Evolutionary conservation across 2,797 vertebrate species (phyloP).

Genomic region (Alectoris magna): DNA sequence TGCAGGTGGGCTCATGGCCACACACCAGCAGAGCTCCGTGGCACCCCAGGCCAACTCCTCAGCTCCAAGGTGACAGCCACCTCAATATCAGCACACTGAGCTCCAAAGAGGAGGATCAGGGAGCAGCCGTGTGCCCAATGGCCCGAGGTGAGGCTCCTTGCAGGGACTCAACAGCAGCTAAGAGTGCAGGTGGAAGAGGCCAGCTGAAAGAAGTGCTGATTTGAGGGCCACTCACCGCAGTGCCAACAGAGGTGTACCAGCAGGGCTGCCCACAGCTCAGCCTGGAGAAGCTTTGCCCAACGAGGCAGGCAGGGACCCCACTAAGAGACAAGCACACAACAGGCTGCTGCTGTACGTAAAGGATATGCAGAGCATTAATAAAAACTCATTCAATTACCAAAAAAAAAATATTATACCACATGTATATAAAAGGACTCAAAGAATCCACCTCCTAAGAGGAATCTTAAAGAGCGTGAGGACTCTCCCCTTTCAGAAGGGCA

Average conservation of each 20-base stretch:
- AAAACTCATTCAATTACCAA: neutral
- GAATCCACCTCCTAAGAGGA: slow-evolving; percentile 30
- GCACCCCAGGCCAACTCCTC: neutral
- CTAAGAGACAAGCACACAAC: neutral
- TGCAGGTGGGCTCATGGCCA: neutral
- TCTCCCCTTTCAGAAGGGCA: slow-evolving; percentile 8
- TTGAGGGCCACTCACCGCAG: neutral
- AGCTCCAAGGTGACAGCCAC: neutral
- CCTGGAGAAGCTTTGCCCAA: neutral
- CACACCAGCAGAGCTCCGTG: fast-evolving
- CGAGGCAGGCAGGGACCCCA: neutral
- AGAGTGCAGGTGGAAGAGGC: neutral
- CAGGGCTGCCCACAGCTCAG: neutral
- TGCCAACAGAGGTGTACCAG: neutral
- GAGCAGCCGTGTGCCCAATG: slow-evolving; percentile 43
- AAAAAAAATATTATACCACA: neutral
- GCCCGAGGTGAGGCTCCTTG: neutral
- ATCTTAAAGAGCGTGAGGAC: slow-evolving; percentile 28
- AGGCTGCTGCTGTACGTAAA: neutral
- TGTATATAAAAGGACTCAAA: neutral
- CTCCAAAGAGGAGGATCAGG: neutral
- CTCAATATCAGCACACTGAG: neutral
- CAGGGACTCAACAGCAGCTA: neutral
- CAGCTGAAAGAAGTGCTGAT: neutral
- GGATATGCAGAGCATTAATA: neutral